These are phyloP conservation scores for Eupsilia transversa DNA, from an alignment of 2,888 invertebrate species.

Conservation along the genomic window DNA sequence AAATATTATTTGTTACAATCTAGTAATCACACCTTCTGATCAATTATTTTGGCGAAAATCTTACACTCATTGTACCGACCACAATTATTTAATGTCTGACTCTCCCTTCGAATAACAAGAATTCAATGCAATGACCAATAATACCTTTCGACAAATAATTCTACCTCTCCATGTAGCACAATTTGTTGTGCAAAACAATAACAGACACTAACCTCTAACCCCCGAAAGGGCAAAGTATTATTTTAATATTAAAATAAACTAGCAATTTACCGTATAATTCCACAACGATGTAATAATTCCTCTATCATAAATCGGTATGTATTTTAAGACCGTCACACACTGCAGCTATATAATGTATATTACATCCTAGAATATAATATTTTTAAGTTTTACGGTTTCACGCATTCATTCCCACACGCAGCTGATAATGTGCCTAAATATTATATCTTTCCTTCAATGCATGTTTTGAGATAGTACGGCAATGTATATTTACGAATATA, in stretches of 20 bases:
- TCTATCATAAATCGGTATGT: conserved; percentile 49
- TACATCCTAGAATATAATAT: neutral
- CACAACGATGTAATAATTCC: conserved; percentile 54
- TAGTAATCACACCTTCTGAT: too few relatives aligned
- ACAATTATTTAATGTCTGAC: neutral
- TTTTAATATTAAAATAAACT: conserved; percentile 22
- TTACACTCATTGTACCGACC: neutral
- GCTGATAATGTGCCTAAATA: neutral
- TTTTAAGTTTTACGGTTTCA: neutral
- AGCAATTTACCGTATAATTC: conserved; percentile 51
- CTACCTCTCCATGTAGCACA: neutral
- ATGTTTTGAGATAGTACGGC: neutral
- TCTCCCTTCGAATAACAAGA: neutral
- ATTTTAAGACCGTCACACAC: conserved; percentile 13
- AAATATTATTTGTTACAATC: too few relatives aligned
- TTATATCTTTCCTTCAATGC: neutral
- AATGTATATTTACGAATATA: neutral
- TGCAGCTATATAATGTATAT: neutral
- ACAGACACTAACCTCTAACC: conserved; percentile 36
- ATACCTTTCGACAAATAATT: neutral
- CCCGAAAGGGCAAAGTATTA: conserved; percentile 40
- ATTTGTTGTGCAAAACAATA: conserved; percentile 31
- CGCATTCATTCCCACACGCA: neutral
- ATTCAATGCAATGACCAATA: conserved; percentile 9
- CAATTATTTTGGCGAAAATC: neutral